Evolutionary conservation across 2,888 invertebrate species (phyloP).

Genomic region (Spilosoma lubricipeda): DNA sequence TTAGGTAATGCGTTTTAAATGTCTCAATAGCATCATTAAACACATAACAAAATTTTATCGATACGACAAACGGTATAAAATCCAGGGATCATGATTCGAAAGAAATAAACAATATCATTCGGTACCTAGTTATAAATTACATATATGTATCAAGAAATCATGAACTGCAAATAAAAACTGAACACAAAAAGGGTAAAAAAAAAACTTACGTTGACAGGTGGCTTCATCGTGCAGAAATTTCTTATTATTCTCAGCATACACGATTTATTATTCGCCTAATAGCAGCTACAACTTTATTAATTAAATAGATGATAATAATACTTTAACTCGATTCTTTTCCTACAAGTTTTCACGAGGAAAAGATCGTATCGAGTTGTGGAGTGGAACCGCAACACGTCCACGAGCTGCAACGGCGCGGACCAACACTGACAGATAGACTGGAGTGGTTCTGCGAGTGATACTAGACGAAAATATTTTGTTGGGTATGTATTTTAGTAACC

Average conservation of each 20-base stretch:
- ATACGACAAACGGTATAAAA: not conserved
- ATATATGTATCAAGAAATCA: not conserved
- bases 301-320: not conserved
- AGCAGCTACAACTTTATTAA: not conserved
- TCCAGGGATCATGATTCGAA: not conserved
- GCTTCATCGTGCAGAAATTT: slow-evolving; percentile 79
- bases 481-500: slow-evolving; percentile 3
- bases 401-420: slow-evolving; percentile 66
- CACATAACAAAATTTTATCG: no score
- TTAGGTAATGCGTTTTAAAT: no score
- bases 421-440: slow-evolving; percentile 64
- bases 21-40: not conserved
- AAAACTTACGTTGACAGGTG: slow-evolving; percentile 78
- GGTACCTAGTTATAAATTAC: not conserved
- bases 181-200: not conserved
- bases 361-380: slow-evolving; percentile 56
- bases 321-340: slow-evolving; percentile 24
- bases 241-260: slow-evolving; percentile 75
- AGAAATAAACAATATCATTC: not conserved
- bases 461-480: not conserved
- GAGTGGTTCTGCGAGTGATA: slow-evolving; percentile 22
- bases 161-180: no score
- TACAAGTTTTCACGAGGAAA: slow-evolving; percentile 52
- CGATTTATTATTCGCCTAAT: not conserved
- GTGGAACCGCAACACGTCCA: slow-evolving; percentile 71